Base-by-base conservation (phyloP, 2,113 vertebrate species). In the Barnardius zonarius region DNA sequence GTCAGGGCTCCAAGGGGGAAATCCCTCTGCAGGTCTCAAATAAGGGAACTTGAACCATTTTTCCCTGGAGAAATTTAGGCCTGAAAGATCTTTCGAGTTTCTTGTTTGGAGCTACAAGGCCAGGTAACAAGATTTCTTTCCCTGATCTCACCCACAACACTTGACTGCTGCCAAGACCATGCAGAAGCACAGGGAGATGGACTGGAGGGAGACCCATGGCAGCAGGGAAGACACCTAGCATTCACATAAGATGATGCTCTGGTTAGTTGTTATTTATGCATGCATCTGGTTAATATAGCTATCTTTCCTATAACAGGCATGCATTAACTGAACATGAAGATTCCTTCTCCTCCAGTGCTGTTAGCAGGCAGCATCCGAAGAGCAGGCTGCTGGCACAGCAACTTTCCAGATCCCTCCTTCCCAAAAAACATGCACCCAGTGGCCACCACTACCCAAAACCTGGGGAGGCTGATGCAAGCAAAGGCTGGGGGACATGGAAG, bases 11-110 rank as follows among this genome's bases (percentile, higher is more conserved):
- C 0, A 5, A 81, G 55, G 27, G 78, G 92, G 92, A 96, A 96
- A 93, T 92, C 90, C 90, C 88, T 81, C 18, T 55, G 55, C 86
- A 81, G 55, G 80, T 93, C 79, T 96, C 76, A 88, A 93, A 70
- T 94, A 59, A 91, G 69, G 51, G 51, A 93, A 94, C 76, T 81
- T 63, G 43, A 96, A 90, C 61, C 69, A n/a, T 79, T 92, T 94
- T 79, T 41, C 94, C 95, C 96, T 10, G 20, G 93, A 96, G 94
- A 93, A 96, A 96, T 94, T 93, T 76, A 92, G 76, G 76, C 35
- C 70, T 96, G 86, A 93, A 96, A 96, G 64, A 95, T 81, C 93
- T 86, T 78, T 68, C 0, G 5, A 93, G 93, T 88, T 92, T 70
- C 85, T 96, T 2, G 35, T 95, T 96, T 74, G 83, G 68, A 95